Evolutionary conservation across 92 coral and sea anemone genomes (phyloP), one percentile per base, ranked within the genome.

Genomic region (Parazoanthus swiftii): DNA sequence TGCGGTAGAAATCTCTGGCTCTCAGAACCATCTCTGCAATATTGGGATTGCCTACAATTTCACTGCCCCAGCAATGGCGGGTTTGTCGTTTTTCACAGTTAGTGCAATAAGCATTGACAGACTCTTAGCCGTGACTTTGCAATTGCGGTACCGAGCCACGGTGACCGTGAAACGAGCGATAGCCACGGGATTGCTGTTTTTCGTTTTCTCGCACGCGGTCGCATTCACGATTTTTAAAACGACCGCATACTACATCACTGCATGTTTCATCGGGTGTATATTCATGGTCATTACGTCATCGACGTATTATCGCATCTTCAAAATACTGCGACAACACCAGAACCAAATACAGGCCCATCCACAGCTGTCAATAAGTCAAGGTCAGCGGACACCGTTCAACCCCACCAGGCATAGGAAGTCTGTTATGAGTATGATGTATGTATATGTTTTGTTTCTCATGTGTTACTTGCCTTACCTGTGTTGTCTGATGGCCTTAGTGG

Each of bases 41-140:
- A 0, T 79, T 48, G 82, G 82, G 0, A 25, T 48, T 48, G 82
- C 82, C 1, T 79, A 79, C 82, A 79, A 25, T 23, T 79, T 79
- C 42, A 51, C 15, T 25, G 67, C 82, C 65, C 82, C 82, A 0
- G 82, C 82, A n/a, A 79, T 79, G 82, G 82, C 82, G 82, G 82
- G 82, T 2, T 48, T 79, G 65, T 79, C 82, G 23, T 79, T 79
- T 79, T 26, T 46, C n/a, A 48, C 82, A 15, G 82, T 79, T n/a
- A 51, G 66, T 43, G 82, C 82, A 48, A 79, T 79, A 79, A 79
- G 82, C 66, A 48, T 79, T n/a, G 82, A 78, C 65, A 78, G 82
- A 26, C 38, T 78, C 23, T 67, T 78, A 8, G 82, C 82, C 38
- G 82, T 78, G 1, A n/a, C 33, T 43, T 37, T 78, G 65, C 37